A percentile compares a stretch with the other conserved stretches of the same genome.
phyloP scores from a whole-genome alignment of 2,113 vertebrate genomes.

The Larimichthys crocea region DNA sequence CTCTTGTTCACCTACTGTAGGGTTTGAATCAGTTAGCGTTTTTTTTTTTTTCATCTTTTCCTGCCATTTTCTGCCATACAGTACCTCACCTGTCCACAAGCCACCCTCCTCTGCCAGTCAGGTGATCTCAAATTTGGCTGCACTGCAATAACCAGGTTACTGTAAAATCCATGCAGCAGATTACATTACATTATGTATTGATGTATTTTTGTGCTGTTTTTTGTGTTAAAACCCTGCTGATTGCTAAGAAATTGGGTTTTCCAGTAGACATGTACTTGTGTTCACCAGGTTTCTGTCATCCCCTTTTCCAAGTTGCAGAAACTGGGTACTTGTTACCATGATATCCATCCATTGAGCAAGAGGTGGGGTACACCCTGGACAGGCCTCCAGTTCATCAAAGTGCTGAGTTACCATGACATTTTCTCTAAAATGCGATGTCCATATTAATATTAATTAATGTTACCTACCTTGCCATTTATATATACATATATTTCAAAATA shows the following conservation, averaged over 20 bases:
- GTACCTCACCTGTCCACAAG: constrained; percentile 24
- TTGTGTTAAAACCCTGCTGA: neutral
- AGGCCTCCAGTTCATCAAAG: too few relatives aligned
- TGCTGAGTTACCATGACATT: too few relatives aligned
- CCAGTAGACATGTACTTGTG: neutral
- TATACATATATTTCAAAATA: too few relatives aligned
- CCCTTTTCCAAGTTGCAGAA: neutral
- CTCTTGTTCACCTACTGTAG: constrained; percentile 24
- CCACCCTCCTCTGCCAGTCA: neutral
- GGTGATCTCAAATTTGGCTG: neutral
- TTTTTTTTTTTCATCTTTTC: constrained; percentile 5
- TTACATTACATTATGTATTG: neutral
- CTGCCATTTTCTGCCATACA: neutral
- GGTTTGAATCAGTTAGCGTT: neutral
- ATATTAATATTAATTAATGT: too few relatives aligned
- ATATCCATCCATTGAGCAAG: too few relatives aligned
- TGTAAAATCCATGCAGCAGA: neutral
- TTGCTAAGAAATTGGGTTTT: neutral
- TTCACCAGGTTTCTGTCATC: neutral
- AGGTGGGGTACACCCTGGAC: too few relatives aligned
- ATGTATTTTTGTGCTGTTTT: neutral
- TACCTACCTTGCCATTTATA: too few relatives aligned
- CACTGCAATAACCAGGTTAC: neutral
- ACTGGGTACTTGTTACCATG: neutral
- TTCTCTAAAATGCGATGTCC: too few relatives aligned